Evolutionary conservation across 92 coral and sea anemone species (phyloP).

Genomic region (Heliopora coerulea): DNA sequence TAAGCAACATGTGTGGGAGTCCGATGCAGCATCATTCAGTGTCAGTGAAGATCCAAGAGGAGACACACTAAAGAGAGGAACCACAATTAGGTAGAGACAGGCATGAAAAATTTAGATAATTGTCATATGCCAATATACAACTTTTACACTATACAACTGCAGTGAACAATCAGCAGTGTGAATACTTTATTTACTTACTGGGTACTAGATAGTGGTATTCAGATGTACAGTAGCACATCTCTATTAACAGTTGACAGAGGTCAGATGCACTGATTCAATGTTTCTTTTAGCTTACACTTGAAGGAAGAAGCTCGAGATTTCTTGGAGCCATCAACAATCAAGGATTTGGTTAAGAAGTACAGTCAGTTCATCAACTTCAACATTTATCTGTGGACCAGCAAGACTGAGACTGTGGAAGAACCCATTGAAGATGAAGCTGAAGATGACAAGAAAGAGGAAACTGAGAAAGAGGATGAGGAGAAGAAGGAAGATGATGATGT

Average conservation of each 20-base stretch:
- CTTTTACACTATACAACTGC: too few relatives aligned
- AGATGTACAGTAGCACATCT: too few relatives aligned
- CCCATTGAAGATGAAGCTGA: conserved; percentile 81
- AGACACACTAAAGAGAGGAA: conserved; percentile 86
- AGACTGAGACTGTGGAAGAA: conserved; percentile 90
- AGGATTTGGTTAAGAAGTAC: conserved; percentile 90
- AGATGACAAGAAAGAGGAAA: conserved; percentile 65
- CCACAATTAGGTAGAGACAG: conserved; percentile 91
- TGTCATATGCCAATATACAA: too few relatives aligned
- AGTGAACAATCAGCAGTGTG: too few relatives aligned
- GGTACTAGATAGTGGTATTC: too few relatives aligned
- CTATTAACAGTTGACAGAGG: too few relatives aligned
- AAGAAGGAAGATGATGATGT: conserved; percentile 58
- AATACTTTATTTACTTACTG: too few relatives aligned
- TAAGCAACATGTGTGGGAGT: conserved; percentile 98
- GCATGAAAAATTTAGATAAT: too few relatives aligned
- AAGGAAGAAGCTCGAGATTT: conserved; percentile 97
- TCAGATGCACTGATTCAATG: too few relatives aligned
- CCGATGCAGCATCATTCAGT: conserved; percentile 90
- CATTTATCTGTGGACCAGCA: conserved; percentile 98
- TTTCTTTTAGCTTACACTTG: conserved; percentile 91
- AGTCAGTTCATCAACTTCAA: conserved; percentile 99
- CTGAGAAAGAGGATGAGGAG: conserved; percentile 57
- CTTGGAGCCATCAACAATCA: conserved; percentile 93
- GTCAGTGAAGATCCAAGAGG: conserved; percentile 98